phyloP scores from a whole-genome alignment of 2,113 vertebrate genomes.

The Sminthopsis crassicaudata region DNA sequence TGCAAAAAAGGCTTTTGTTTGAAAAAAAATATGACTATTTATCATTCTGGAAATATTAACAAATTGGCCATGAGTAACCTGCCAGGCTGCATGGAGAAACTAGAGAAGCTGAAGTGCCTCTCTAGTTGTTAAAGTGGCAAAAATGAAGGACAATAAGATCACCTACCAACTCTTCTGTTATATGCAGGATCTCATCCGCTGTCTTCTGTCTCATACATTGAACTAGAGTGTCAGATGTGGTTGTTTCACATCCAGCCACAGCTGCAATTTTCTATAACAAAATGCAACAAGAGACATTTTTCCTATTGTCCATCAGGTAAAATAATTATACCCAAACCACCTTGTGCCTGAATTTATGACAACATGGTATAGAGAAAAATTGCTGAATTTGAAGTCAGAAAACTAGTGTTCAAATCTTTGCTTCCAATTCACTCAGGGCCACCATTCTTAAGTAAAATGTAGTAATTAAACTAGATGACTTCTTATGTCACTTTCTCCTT shows the following conservation, averaged over 20 bases:
- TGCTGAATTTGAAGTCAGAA: neutral
- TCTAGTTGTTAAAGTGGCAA: neutral
- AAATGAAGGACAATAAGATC: neutral
- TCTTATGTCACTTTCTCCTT: neutral
- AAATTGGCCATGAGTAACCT: neutral
- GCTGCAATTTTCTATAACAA: neutral
- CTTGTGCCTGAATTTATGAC: neutral
- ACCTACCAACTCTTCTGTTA: neutral
- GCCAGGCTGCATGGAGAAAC: neutral
- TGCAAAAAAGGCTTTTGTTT: no score
- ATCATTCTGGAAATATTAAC: no score
- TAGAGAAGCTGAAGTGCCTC: neutral
- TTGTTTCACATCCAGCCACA: neutral
- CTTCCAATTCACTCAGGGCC: neutral
- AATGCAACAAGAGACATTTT: neutral
- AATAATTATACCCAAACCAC: neutral
- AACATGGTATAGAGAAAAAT: neutral
- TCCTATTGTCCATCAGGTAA: no score
- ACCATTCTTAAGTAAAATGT: neutral
- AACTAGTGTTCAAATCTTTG: neutral
- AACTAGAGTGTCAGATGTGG: slow-evolving; percentile 77
- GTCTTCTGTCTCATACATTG: slow-evolving; percentile 75
- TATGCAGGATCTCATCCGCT: slow-evolving; percentile 60
- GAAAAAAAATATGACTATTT: neutral
- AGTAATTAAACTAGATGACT: neutral